These are phyloP conservation scores for Galbula dea DNA, from an alignment of 2,113 vertebrate genomes.

Conservation along the genomic window DNA sequence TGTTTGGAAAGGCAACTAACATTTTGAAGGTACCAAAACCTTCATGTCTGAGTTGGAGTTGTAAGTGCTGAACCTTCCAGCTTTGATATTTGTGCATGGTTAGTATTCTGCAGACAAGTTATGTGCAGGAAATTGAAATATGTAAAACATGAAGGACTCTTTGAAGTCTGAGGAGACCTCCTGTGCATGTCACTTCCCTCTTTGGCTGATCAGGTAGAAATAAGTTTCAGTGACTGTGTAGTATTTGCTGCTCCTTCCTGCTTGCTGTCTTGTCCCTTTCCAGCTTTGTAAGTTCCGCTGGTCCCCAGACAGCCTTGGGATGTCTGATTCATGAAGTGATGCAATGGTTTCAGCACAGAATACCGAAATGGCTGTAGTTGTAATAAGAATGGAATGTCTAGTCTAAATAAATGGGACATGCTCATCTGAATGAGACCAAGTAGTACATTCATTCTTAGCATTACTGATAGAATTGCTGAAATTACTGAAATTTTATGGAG, in stretches of 20 bases:
- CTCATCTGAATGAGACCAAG: background rate
- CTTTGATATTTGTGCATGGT: background rate
- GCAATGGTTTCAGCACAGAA: background rate
- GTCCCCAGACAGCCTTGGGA: background rate
- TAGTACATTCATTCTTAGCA: background rate
- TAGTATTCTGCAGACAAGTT: background rate
- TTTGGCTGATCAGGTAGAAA: background rate
- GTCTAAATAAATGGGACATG: background rate
- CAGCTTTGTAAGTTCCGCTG: background rate
- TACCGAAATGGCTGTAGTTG: background rate
- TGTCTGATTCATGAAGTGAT: background rate
- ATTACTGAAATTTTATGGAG: background rate
- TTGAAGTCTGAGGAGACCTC: background rate
- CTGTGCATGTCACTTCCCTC: background rate
- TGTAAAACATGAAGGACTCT: background rate
- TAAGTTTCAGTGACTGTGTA: background rate
- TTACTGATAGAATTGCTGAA: background rate
- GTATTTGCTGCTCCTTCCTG: background rate
- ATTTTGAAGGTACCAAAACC: background rate
- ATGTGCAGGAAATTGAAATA: background rate
- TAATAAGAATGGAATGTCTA: constrained; percentile 44
- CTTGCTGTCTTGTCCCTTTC: background rate
- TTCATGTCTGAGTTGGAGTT: background rate
- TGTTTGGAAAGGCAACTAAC: background rate
- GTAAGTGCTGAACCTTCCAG: background rate